These are phyloP conservation scores for Polyodon spathula DNA, from an alignment of 2,113 vertebrate genomes.

Conservation along the genomic window DNA sequence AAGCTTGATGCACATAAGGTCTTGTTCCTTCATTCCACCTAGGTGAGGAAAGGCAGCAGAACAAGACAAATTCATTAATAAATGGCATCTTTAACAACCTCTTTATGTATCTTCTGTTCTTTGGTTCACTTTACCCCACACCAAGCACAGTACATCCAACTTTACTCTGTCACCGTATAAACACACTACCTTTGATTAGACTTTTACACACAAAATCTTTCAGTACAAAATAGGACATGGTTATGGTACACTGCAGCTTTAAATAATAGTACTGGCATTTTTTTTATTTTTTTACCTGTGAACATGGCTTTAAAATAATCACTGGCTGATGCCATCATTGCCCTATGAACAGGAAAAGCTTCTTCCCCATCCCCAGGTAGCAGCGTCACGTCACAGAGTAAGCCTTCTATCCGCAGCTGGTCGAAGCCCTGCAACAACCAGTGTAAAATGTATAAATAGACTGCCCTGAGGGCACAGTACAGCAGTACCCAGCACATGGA, in stretches of 20 bases:
- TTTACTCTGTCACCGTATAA: too few species aligned
- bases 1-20: conserved; percentile 98
- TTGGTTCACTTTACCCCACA: too few species aligned
- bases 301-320: conserved; percentile 99
- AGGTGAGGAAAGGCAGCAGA: conserved; percentile 6
- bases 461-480: too few species aligned
- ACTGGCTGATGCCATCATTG: conserved; percentile 98
- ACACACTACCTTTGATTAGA: too few species aligned
- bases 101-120: too few species aligned
- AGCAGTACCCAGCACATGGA: too few species aligned
- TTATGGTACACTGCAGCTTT: too few species aligned
- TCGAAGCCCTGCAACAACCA: conserved; percentile 79
- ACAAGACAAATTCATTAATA: background rate
- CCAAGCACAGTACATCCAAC: too few species aligned
- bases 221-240: too few species aligned
- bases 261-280: background rate
- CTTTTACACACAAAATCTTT: too few species aligned
- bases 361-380: conserved; percentile 93
- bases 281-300: conserved; percentile 66
- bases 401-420: conserved; percentile 89
- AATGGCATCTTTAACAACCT: too few species aligned
- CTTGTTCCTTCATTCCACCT: conserved; percentile 99
- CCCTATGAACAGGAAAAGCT: conserved; percentile 89
- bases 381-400: conserved; percentile 91
- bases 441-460: background rate